These are phyloP conservation scores for Exocentrus adspersus DNA, from an alignment of 2,888 invertebrate species.

Conservation along the genomic window DNA sequence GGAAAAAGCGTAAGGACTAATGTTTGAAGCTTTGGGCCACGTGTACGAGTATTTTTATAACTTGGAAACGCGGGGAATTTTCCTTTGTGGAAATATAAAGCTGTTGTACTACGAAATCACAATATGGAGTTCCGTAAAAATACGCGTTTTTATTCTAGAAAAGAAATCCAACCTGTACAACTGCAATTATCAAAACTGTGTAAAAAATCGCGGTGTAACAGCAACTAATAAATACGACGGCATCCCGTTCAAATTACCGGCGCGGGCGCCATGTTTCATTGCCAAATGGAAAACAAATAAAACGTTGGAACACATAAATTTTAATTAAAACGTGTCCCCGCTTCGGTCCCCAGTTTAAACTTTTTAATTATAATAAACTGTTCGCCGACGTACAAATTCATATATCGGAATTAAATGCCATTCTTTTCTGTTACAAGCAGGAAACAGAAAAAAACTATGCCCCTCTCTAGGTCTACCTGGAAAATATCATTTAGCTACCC, in stretches of 20 bases:
- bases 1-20: not conserved
- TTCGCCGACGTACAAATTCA: slow-evolving; percentile 1
- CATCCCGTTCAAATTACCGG: not conserved
- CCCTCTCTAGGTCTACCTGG: too few relatives aligned
- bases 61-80: too few relatives aligned
- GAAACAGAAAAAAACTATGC: slow-evolving; percentile 37
- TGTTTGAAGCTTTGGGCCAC: not conserved
- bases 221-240: not conserved
- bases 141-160: too few relatives aligned
- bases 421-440: slow-evolving; percentile 34
- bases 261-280: not conserved
- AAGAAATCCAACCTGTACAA: too few relatives aligned
- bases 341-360: not conserved
- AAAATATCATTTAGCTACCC: too few relatives aligned
- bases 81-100: too few relatives aligned
- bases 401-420: slow-evolving; percentile 17
- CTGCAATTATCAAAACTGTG: too few relatives aligned
- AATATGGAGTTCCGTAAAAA: too few relatives aligned
- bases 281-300: not conserved
- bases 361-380: slow-evolving; percentile 23
- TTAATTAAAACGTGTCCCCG: slow-evolving; percentile 14
- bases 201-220: too few relatives aligned
- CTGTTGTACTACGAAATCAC: too few relatives aligned
- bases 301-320: slow-evolving; percentile 1
- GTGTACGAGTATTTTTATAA: too few relatives aligned